Evolutionary conservation across 2,888 invertebrate genomes (phyloP).

Genomic region (Tetropium fuscum): DNA sequence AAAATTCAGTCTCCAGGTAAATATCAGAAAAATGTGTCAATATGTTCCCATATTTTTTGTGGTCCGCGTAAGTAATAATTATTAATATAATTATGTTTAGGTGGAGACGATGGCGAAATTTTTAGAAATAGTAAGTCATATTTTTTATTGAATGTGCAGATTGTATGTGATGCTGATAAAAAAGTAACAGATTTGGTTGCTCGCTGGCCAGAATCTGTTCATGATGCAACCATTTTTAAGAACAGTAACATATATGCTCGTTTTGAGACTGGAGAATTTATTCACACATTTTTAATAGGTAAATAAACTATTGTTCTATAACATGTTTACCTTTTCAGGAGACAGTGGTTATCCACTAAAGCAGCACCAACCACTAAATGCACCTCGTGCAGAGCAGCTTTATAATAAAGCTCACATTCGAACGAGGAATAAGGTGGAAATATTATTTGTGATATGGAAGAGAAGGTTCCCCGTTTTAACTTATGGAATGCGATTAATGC

Average conservation of each 20-base stretch:
- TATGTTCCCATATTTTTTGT: neutral
- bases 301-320: neutral
- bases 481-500: constrained; percentile 24
- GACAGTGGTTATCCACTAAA: constrained; percentile 21
- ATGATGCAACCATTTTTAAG: constrained; percentile 40
- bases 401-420: constrained; percentile 12
- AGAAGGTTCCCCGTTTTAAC: constrained; percentile 43
- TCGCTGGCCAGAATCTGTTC: constrained; percentile 37
- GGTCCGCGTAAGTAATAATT: neutral
- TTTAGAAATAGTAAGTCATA: constrained; percentile 50
- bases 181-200: constrained; percentile 42
- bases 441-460: constrained; percentile 57
- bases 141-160: constrained; percentile 54
- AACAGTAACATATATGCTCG: constrained; percentile 5
- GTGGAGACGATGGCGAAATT: constrained; percentile 47
- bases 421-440: constrained; percentile 13
- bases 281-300: neutral
- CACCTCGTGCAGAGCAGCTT: constrained; percentile 2
- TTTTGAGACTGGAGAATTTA: constrained; percentile 8
- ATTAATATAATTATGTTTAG: constrained; percentile 28
- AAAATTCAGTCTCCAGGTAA: constrained; percentile 24
- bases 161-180: constrained; percentile 42
- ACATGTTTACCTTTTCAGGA: constrained; percentile 6
- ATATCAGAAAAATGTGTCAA: neutral
- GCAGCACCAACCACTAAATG: constrained; percentile 5